Evolutionary conservation across 2,113 vertebrate genomes (phyloP), one percentile per base, ranked within the genome.

Genomic region (Gymnarchus niloticus): DNA sequence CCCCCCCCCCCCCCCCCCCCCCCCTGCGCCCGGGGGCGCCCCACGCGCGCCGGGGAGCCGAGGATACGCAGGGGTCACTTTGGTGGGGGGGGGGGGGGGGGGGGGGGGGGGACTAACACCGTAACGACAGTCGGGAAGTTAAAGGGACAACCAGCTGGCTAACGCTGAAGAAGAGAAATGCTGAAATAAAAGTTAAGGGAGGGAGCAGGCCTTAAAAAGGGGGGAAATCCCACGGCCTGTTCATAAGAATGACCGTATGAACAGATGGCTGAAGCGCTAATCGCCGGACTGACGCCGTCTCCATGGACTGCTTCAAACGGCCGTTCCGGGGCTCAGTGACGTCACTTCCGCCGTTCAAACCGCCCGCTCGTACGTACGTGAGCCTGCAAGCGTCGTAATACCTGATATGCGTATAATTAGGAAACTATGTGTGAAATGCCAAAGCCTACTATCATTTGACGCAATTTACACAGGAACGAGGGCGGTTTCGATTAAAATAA

Each of bases 291-390:
- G 41, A 6, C 33, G 12, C 33, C n/a, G 28, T 73, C 65, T 41
- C 65, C 33, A 73, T 21, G 33, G 76, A 9, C 33, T n/a, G 81
- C 52, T 57, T 2, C 83, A 84, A 87, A 84, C 84, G 84, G 48
- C 65, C 1, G 1, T 2, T 54, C 61, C 10, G 0, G 28, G 28
- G 19, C n/a, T 19, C 9, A 23, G 10, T 83, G 0, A 88, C 93
- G 92, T 93, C 91, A 94, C 65, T 85, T 93, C 93, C 94, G 89
- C 80, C 61, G 0, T 87, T 93, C 92, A 90, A 94, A 93, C 59
- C 44, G 56, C 88, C 90, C 91, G 91, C 91, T 83, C 21, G 33
- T 25, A 9, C 48, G 8, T 1, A 41, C 23, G n/a, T 61, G 23
- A 9, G 21, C 33, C n/a, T 65, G 7, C 7, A 46, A 25, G 3